Evolutionary conservation across 2,797 vertebrate species (phyloP).

Genomic region (Fundulus diaphanus): DNA sequence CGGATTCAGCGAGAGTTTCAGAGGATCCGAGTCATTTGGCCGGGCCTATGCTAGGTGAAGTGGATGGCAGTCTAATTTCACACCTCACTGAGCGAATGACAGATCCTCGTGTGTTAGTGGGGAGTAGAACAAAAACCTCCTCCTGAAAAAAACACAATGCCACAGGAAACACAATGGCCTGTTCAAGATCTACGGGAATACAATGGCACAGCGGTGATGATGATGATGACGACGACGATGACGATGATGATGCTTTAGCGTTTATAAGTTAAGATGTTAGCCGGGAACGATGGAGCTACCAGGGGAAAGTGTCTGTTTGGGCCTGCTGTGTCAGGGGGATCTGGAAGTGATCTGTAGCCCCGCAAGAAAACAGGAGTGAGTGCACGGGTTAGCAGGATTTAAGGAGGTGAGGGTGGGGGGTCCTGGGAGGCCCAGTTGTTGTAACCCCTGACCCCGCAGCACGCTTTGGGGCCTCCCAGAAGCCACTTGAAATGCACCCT

Average conservation of each 20-base stretch:
- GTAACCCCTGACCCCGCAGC: slow-evolving; percentile 83
- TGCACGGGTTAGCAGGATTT: slow-evolving; percentile 45
- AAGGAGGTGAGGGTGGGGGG: slow-evolving; percentile 29
- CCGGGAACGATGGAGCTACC: slow-evolving; percentile 25
- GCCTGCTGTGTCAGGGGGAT: slow-evolving; percentile 54
- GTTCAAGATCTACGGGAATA: slow-evolving; percentile 31
- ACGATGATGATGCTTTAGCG: slow-evolving; percentile 2
- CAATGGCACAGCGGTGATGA: slow-evolving; percentile 1
- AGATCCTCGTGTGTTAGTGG: slow-evolving; percentile 55
- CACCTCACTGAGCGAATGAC: slow-evolving; percentile 56
- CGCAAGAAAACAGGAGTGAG: slow-evolving; percentile 16
- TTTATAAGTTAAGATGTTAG: slow-evolving; percentile 34
- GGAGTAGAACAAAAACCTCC: slow-evolving; percentile 56
- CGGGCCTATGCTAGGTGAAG: slow-evolving; percentile 62
- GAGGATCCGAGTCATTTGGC: slow-evolving; percentile 27
- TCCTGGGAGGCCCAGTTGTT: slow-evolving; percentile 79
- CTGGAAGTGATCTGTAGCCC: slow-evolving; percentile 71
- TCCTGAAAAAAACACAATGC: slow-evolving; percentile 31
- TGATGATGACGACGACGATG: too few relatives aligned
- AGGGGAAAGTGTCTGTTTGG: slow-evolving; percentile 20
- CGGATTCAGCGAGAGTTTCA: slow-evolving; percentile 26
- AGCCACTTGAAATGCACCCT: slow-evolving; percentile 80
- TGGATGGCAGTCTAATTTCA: slow-evolving; percentile 74
- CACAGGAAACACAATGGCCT: slow-evolving; percentile 39
- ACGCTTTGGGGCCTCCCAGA: slow-evolving; percentile 79